Evolutionary conservation across 2,113 vertebrate species (phyloP).

Genomic region (Cephalophus harveyi): DNA sequence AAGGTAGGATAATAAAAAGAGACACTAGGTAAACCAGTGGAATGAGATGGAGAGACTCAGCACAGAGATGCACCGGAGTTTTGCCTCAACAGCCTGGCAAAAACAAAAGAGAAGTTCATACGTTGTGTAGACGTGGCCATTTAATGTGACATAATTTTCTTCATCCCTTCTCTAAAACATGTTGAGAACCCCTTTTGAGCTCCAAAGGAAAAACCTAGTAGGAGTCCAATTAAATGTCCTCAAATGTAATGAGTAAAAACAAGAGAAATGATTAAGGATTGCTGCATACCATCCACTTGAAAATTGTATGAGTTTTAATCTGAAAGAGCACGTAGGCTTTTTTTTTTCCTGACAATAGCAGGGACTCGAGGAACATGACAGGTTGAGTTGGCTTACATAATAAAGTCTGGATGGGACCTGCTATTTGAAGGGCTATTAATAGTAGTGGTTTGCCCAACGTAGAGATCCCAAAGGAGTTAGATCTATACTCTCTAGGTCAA

Average conservation of each 20-base stretch:
- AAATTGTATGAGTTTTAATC: background rate
- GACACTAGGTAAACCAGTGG: background rate
- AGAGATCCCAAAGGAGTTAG: background rate
- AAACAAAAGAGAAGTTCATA: background rate
- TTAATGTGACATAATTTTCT: background rate
- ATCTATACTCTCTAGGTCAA: background rate
- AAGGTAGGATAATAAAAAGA: background rate
- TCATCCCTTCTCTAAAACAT: background rate
- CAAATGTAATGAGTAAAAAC: background rate
- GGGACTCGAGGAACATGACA: background rate
- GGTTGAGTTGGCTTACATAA: background rate
- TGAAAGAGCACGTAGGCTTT: background rate
- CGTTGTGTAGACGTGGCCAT: background rate
- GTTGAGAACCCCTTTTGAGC: background rate
- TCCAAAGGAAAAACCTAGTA: background rate
- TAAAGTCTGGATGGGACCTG: background rate
- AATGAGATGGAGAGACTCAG: background rate
- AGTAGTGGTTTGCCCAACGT: background rate
- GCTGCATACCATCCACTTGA: background rate
- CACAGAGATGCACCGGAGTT: background rate
- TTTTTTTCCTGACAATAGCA: background rate
- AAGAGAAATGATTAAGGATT: background rate
- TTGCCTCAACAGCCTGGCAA: background rate
- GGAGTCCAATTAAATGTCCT: background rate
- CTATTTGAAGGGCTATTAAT: background rate